Evolutionary conservation across 2,113 vertebrate genomes (phyloP).

Genomic region (Varanus komodoensis): DNA sequence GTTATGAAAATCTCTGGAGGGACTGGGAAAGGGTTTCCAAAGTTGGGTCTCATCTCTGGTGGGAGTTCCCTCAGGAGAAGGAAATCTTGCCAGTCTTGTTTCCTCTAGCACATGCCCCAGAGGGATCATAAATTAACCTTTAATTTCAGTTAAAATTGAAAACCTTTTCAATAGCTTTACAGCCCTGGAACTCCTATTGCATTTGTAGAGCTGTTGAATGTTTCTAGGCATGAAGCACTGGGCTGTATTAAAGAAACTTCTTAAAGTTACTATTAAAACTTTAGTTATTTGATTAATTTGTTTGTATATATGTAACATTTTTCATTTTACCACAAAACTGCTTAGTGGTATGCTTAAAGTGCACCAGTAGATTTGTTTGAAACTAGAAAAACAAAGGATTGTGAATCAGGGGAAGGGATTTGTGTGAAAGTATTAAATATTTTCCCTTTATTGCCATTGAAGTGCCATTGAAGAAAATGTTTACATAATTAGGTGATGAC

Average conservation of each 20-base stretch:
- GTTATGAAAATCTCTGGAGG: too few species aligned
- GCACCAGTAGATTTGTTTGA: not conserved
- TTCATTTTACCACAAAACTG: not conserved
- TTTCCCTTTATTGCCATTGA: not conserved
- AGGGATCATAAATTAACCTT: too few species aligned
- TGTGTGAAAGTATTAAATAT: not conserved
- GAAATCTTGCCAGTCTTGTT: too few species aligned
- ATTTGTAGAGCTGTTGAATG: not conserved
- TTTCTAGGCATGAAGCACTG: not conserved
- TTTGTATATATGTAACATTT: not conserved
- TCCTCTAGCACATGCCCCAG: too few species aligned
- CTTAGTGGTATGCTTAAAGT: not conserved
- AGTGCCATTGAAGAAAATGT: not conserved
- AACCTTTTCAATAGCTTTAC: not conserved
- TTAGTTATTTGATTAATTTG: not conserved
- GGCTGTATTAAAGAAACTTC: not conserved
- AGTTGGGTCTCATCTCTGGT: too few species aligned
- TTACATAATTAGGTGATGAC: not conserved
- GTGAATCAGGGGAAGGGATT: not conserved
- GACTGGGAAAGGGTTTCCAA: too few species aligned
- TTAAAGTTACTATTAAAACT: not conserved
- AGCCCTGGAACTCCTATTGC: not conserved
- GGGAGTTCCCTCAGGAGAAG: too few species aligned
- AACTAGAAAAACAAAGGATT: not conserved
- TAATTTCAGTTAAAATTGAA: not conserved